phyloP scores from a whole-genome alignment of 2,113 vertebrate species.

The Tragelaphus strepsiceros region DNA sequence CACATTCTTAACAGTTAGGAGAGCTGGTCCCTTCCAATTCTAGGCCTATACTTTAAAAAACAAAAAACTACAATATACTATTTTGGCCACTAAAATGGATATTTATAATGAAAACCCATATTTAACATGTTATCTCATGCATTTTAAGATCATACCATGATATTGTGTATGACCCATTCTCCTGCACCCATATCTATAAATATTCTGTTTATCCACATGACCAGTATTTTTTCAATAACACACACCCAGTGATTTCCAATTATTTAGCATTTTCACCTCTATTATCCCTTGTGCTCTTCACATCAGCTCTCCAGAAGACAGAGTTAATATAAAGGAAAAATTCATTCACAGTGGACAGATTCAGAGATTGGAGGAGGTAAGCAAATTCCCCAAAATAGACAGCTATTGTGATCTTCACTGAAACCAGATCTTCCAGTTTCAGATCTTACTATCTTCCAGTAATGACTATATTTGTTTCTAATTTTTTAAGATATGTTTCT shows the following conservation, averaged over 20 bases:
- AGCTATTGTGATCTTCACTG: not conserved
- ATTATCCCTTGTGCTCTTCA: not conserved
- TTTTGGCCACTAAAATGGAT: not conserved
- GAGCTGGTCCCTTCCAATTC: not conserved
- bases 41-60: not conserved
- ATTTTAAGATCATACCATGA: not conserved
- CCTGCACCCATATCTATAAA: fast-evolving
- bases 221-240: not conserved
- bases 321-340: not conserved
- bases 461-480: not conserved
- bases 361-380: not conserved
- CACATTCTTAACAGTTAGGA: not conserved
- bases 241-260: not conserved
- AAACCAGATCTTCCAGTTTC: not conserved
- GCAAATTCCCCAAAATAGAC: not conserved
- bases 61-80: not conserved
- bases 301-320: not conserved
- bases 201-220: not conserved
- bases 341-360: not conserved
- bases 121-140: not conserved
- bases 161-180: not conserved
- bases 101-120: not conserved
- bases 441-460: not conserved
- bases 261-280: not conserved
- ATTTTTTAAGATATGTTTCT: not conserved